A percentile compares a stretch with the other conserved stretches of the same genome.
phyloP scores from a whole-genome alignment of 2,797 vertebrate species.

The Eidolon dupreanum region DNA sequence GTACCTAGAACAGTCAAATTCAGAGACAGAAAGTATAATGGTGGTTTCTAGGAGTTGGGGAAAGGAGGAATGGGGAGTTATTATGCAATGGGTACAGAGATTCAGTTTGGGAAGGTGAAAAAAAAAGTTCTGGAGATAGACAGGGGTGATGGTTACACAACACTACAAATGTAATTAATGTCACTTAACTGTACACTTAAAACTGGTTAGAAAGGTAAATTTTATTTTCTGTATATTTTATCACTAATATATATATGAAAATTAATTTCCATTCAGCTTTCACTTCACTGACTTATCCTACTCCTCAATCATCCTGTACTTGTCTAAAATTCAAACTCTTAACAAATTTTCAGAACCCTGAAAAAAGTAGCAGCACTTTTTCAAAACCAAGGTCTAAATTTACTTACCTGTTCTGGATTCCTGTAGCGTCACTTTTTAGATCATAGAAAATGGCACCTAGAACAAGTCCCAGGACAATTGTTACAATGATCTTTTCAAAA shows the following conservation, averaged over 20 bases:
- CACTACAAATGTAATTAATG: background rate
- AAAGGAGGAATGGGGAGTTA: background rate
- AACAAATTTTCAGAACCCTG: background rate
- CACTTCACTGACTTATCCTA: background rate
- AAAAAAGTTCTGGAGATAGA: background rate
- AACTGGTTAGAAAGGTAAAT: background rate
- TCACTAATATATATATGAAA: background rate
- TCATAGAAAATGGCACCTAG: conserved; percentile 94
- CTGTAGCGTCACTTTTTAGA: conserved; percentile 87
- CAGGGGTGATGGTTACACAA: background rate
- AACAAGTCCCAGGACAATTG: conserved; percentile 89
- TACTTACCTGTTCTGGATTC: conserved; percentile 95
- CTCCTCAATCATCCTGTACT: background rate
- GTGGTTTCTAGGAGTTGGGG: background rate
- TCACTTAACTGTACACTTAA: background rate
- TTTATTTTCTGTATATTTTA: background rate
- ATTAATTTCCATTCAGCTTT: background rate
- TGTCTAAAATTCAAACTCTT: conserved; percentile 18
- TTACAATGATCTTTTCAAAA: conserved; percentile 86
- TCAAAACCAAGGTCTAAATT: background rate
- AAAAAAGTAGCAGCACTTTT: background rate
- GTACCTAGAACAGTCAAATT: background rate
- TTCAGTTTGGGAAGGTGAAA: background rate
- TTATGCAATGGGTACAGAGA: background rate
- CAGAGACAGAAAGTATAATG: background rate